Conservation (phyloP, 2,888 invertebrate species). For the Brenthis ino region DNA sequence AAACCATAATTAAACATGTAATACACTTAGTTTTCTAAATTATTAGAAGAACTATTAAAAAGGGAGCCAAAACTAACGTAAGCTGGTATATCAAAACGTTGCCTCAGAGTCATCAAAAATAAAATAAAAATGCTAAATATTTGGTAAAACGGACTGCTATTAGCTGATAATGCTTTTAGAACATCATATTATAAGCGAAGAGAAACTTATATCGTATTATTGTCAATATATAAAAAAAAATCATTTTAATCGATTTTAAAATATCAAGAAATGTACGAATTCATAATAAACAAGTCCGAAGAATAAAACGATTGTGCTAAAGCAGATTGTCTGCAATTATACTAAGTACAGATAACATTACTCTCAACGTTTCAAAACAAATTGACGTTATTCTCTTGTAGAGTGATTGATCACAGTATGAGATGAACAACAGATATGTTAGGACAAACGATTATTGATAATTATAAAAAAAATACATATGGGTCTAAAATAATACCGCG, state of each 20-base stretch:
- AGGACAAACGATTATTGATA: slow-evolving; percentile 9
- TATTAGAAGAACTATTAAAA: slow-evolving; percentile 8
- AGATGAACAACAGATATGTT: slow-evolving; percentile 13
- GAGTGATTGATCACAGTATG: slow-evolving; percentile 45
- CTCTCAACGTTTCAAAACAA: slow-evolving; percentile 56
- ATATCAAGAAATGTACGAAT: slow-evolving; percentile 17
- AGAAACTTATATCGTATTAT: background rate
- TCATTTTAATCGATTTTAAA: background rate
- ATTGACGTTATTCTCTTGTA: slow-evolving; percentile 48
- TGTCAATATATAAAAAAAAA: slow-evolving; percentile 7
- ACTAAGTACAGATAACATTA: slow-evolving; percentile 65
- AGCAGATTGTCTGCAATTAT: slow-evolving; percentile 56
- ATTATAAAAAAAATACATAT: background rate
- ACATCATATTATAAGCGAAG: slow-evolving; percentile 1
- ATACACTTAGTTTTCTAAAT: background rate
- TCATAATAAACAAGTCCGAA: slow-evolving; percentile 39
- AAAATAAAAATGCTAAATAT: slow-evolving; percentile 51
- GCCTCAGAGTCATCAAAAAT: slow-evolving; percentile 37
- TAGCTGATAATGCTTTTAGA: slow-evolving; percentile 33
- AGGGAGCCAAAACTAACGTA: slow-evolving; percentile 60
- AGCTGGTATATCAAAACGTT: slow-evolving; percentile 53
- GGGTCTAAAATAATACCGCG: too few relatives aligned
- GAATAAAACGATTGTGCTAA: slow-evolving; percentile 61
- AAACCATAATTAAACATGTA: slow-evolving; percentile 2
- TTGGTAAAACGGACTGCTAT: slow-evolving; percentile 57